Conservation (phyloP, 2,888 invertebrate species). For the Mimas tiliae region DNA sequence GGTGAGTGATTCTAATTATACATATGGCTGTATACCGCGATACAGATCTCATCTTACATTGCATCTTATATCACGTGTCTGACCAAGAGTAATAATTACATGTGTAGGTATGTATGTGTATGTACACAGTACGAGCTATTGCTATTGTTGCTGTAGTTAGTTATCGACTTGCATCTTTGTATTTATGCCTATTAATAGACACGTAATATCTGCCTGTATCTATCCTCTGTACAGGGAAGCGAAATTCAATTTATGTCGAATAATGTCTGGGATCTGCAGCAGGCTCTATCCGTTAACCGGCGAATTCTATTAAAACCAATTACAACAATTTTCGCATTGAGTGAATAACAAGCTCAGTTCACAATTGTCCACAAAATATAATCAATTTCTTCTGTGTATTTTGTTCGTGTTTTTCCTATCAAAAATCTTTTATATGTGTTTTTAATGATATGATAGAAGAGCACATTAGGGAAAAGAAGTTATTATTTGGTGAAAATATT, state of each 20-base stretch:
- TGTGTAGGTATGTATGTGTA: too few relatives aligned
- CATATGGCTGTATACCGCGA: background rate
- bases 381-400: background rate
- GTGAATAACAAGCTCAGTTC: background rate
- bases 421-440: too few relatives aligned
- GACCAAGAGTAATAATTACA: background rate
- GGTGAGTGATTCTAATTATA: conserved; percentile 69
- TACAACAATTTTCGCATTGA: background rate
- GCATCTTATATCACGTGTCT: background rate
- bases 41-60: background rate
- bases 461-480: too few relatives aligned
- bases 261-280: background rate
- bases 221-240: background rate
- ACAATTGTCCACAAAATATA: background rate
- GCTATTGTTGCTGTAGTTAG: background rate
- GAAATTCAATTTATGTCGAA: conserved; percentile 12
- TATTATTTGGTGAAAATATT: too few relatives aligned
- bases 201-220: background rate
- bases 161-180: background rate
- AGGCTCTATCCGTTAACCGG: background rate
- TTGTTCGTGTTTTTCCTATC: background rate
- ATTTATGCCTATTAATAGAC: background rate
- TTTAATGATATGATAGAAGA: too few relatives aligned
- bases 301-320: background rate
- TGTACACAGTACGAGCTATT: background rate